Percentiles rank a stretch among this genome's conserved stretches.
phyloP scores from a whole-genome alignment of 2,888 invertebrate genomes.

The Amphimallon solstitiale region DNA sequence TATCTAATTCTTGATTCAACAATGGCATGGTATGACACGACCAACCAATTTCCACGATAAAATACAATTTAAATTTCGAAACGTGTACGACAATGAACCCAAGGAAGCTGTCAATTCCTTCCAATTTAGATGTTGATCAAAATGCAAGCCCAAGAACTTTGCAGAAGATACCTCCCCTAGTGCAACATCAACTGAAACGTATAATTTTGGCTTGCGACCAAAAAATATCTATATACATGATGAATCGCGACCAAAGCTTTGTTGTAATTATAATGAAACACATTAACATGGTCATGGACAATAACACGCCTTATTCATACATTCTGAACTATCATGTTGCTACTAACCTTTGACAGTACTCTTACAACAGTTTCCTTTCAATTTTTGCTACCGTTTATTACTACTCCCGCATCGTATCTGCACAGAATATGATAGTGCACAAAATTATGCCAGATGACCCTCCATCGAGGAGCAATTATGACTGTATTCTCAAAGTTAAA shows the following conservation, averaged over 20 bases:
- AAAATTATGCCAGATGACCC: constrained; percentile 52
- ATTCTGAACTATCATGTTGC: constrained; percentile 59
- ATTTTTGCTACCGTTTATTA: constrained; percentile 50
- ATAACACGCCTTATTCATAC: constrained; percentile 63
- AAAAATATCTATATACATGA: not conserved
- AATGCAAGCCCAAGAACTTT: no score
- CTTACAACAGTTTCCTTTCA: constrained; percentile 63
- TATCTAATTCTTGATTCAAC: no score
- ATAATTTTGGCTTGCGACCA: not conserved
- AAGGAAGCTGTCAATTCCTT: no score
- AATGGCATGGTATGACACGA: no score
- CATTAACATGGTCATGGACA: constrained; percentile 59
- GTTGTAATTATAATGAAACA: constrained; percentile 52
- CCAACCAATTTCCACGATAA: no score
- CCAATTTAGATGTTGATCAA: no score
- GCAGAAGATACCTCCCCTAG: no score
- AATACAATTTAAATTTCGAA: no score
- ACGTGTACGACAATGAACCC: no score
- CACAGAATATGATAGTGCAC: constrained; percentile 49
- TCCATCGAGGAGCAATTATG: constrained; percentile 53
- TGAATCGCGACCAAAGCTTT: constrained; percentile 36
- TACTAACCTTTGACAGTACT: constrained; percentile 66
- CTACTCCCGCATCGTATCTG: constrained; percentile 50
- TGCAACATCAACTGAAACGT: no score
- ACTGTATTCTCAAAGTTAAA: constrained; percentile 67